Evolutionary conservation across 1,140 invertebrate genomes (phyloP).

Genomic region (Oreohelix idahoensis): DNA sequence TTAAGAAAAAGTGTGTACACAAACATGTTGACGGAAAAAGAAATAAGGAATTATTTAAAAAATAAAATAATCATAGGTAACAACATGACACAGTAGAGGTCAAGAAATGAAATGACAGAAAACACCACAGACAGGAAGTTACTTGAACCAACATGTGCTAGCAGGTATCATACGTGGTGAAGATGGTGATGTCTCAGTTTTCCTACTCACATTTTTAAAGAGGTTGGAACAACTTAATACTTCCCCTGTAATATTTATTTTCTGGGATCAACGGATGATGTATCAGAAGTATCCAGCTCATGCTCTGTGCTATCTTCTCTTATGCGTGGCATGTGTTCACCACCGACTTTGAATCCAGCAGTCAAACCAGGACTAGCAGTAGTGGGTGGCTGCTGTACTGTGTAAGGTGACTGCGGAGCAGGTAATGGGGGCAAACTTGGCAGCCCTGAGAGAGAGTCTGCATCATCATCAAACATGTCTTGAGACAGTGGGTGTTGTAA

Average conservation of each 20-base stretch:
- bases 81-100: too few relatives aligned
- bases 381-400: not conserved
- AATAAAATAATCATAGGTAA: too few relatives aligned
- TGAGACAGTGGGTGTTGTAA: not conserved
- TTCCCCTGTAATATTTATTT: not conserved
- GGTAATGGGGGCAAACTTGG: slow-evolving; percentile 26
- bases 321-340: slow-evolving; percentile 21
- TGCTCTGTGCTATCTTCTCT: slow-evolving; percentile 28
- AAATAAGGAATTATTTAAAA: too few relatives aligned
- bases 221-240: too few relatives aligned
- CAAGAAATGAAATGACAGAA: too few relatives aligned
- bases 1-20: too few relatives aligned
- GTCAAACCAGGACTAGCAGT: not conserved
- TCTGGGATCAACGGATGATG: not conserved
- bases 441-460: not conserved
- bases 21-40: too few relatives aligned
- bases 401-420: not conserved
- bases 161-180: too few relatives aligned
- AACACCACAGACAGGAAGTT: too few relatives aligned
- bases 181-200: too few relatives aligned
- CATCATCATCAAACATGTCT: not conserved
- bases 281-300: slow-evolving; percentile 26
- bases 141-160: too few relatives aligned
- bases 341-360: not conserved
- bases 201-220: too few relatives aligned